Conservation (phyloP, 1,140 invertebrate genomes). For the Caenorhabditis latens region DNA sequence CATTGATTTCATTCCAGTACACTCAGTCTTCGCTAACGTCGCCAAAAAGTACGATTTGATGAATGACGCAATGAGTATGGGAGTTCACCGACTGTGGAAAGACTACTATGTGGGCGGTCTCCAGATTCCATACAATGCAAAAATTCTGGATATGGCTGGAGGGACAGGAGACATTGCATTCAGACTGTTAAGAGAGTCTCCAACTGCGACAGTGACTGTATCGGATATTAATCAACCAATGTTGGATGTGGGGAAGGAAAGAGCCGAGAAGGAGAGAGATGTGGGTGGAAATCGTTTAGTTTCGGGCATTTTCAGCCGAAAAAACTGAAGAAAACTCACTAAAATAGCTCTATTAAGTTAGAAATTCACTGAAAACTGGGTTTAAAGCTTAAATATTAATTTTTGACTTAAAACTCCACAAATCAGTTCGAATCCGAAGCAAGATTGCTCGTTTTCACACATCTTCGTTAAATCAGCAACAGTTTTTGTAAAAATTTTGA, state of each 20-base stretch:
- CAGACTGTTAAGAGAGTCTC: slow-evolving; percentile 82
- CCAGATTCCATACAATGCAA: slow-evolving; percentile 32
- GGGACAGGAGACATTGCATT: slow-evolving; percentile 95
- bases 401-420: too few species aligned
- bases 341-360: too few species aligned
- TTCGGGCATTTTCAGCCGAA: too few species aligned
- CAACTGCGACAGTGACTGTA: slow-evolving; percentile 82
- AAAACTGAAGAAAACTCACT: too few species aligned
- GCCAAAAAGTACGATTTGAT: slow-evolving; percentile 94
- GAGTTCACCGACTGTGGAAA: slow-evolving; percentile 96
- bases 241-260: slow-evolving; percentile 89
- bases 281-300: neutral
- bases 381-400: too few species aligned
- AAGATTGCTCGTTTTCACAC: too few species aligned
- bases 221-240: slow-evolving; percentile 94
- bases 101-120: slow-evolving; percentile 86
- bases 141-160: slow-evolving; percentile 92
- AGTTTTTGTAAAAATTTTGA: too few species aligned
- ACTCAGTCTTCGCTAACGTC: slow-evolving; percentile 90
- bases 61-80: slow-evolving; percentile 97
- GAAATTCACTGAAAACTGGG: too few species aligned
- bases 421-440: too few species aligned
- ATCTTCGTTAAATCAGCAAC: too few species aligned
- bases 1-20: slow-evolving; percentile 68
- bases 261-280: slow-evolving; percentile 81